A percentile compares a stretch with the other conserved stretches of the same genome.
phyloP scores from a whole-genome alignment of 2,888 invertebrate genomes.

The Stenoptilia bipunctidactyla region DNA sequence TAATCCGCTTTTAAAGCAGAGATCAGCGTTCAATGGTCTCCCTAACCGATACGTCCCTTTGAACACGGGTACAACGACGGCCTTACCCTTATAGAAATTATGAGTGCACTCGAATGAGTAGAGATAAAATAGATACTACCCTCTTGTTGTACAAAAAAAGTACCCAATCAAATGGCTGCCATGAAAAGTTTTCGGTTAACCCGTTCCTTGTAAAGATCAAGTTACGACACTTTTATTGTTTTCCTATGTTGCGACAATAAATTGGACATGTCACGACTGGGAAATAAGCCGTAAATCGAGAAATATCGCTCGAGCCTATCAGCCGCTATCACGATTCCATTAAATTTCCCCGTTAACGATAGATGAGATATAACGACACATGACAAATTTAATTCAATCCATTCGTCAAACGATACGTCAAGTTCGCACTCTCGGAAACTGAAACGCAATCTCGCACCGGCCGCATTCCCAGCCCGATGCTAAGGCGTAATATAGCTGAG shows the following conservation, averaged over 20 bases:
- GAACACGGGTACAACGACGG: conserved; percentile 30
- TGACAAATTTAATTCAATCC: conserved; percentile 8
- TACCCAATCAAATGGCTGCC: background rate
- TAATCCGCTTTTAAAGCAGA: conserved; percentile 20
- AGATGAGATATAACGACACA: conserved; percentile 1
- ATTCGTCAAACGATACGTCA: conserved; percentile 29
- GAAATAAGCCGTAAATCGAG: no score
- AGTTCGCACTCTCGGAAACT: conserved; percentile 23
- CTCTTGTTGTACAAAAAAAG: background rate
- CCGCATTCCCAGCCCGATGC: conserved; percentile 23
- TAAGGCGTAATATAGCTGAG: conserved; percentile 34
- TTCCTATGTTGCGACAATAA: no score
- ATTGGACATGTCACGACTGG: no score
- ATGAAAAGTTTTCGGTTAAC: no score
- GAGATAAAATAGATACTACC: conserved; percentile 28
- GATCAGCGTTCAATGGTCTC: conserved; percentile 26
- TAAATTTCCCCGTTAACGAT: no score
- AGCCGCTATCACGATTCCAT: no score
- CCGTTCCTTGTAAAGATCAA: no score
- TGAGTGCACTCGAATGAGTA: conserved; percentile 37
- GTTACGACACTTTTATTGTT: no score
- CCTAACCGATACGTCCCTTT: conserved; percentile 32
- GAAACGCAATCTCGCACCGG: conserved; percentile 19
- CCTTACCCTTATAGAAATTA: conserved; percentile 31
- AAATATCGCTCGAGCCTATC: no score